Evolutionary conservation across 2,797 vertebrate genomes (phyloP).

Genomic region (Sebastes elongatus): DNA sequence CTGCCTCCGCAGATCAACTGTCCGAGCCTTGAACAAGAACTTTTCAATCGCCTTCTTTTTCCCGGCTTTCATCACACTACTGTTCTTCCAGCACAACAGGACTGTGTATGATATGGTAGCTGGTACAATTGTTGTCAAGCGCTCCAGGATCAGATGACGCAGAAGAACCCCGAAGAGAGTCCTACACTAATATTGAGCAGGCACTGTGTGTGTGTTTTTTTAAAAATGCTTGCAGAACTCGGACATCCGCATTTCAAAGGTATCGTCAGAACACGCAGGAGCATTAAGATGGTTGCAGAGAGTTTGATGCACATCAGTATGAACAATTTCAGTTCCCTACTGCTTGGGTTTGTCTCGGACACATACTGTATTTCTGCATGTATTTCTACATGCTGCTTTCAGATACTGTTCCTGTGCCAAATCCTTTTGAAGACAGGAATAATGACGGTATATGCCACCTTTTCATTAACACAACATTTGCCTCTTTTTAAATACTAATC

Average conservation of each 20-base stretch:
- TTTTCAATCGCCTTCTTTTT: constrained; percentile 99
- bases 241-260: constrained; percentile 6
- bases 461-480: constrained; percentile 41
- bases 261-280: constrained; percentile 6
- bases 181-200: constrained; percentile 14
- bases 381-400: constrained; percentile 54
- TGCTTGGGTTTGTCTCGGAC: constrained; percentile 23
- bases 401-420: constrained; percentile 49
- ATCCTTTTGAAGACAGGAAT: constrained; percentile 17
- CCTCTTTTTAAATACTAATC: constrained; percentile 39
- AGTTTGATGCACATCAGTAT: constrained; percentile 16
- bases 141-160: constrained; percentile 91
- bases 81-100: constrained; percentile 99
- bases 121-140: constrained; percentile 97
- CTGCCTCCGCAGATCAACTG: constrained; percentile 86
- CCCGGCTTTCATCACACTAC: constrained; percentile 96
- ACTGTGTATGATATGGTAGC: constrained; percentile 99
- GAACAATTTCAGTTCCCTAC: constrained; percentile 15
- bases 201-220: constrained; percentile 22
- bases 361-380: constrained; percentile 52
- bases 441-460: not conserved
- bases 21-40: constrained; percentile 98
- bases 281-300: not conserved
- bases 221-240: constrained; percentile 23
- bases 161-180: constrained; percentile 1